These are phyloP conservation scores for Thaumatotibia leucotreta DNA, from an alignment of 1,140 invertebrate genomes.

Conservation along the genomic window DNA sequence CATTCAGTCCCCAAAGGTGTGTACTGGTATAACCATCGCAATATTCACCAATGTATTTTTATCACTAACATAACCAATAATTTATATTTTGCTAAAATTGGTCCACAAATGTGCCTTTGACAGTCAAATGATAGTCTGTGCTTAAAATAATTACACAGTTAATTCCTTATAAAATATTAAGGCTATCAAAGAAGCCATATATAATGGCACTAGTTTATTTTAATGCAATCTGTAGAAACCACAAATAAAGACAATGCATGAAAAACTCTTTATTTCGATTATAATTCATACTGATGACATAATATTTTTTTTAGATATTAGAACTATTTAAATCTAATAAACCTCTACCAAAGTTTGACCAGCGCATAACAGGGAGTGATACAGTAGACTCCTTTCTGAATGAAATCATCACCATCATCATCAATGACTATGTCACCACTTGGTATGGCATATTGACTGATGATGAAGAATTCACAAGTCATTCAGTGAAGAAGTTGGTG, in stretches of 20 bases:
- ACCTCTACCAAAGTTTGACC: conserved; percentile 54
- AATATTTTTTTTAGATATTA: conserved; percentile 40
- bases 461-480: conserved; percentile 77
- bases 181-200: too few species aligned
- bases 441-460: conserved; percentile 83
- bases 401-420: conserved; percentile 83
- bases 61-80: too few species aligned
- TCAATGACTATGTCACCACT: conserved; percentile 87
- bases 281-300: too few species aligned
- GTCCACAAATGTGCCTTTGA: background rate
- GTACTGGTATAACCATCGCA: background rate
- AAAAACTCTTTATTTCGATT: too few species aligned
- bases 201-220: too few species aligned
- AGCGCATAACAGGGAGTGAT: conserved; percentile 66
- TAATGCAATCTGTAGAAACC: too few species aligned
- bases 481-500: conserved; percentile 76
- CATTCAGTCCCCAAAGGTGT: conserved; percentile 57
- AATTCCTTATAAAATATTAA: too few species aligned
- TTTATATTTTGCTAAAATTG: background rate
- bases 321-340: conserved; percentile 49
- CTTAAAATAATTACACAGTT: too few species aligned
- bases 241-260: background rate
- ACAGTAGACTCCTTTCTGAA: conserved; percentile 68
- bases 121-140: background rate
- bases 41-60: too few species aligned